phyloP scores from a whole-genome alignment of 2,888 invertebrate genomes.

The Stomorhina lunata region DNA sequence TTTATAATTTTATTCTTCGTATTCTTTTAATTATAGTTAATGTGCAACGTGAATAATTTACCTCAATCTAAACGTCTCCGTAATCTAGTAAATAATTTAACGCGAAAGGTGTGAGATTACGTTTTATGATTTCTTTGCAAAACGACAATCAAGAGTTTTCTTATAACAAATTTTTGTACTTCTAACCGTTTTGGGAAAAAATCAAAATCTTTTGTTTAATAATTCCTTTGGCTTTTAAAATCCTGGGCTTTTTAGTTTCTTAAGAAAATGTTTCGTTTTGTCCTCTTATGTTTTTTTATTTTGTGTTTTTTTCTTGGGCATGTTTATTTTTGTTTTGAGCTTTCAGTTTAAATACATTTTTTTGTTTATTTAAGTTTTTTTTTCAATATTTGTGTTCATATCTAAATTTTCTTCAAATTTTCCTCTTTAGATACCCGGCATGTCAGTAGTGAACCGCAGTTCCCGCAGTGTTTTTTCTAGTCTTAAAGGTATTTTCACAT shows the following conservation, averaged over 20 bases:
- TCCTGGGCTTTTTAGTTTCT: neutral
- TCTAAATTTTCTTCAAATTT: conserved; percentile 8
- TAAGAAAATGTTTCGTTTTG: neutral
- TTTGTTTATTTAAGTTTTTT: neutral
- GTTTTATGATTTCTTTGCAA: conserved; percentile 46
- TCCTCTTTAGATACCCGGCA: conserved; percentile 79
- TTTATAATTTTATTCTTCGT: conserved; percentile 66
- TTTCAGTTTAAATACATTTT: neutral
- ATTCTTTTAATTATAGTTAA: conserved; percentile 70
- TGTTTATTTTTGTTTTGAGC: neutral
- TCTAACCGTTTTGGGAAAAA: neutral
- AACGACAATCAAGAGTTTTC: conserved; percentile 24
- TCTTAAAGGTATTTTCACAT: conserved; percentile 74
- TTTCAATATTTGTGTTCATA: neutral
- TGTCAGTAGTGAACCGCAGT: conserved; percentile 83
- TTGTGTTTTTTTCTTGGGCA: neutral
- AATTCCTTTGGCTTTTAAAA: neutral
- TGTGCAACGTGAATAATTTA: conserved; percentile 75
- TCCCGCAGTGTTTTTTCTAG: conserved; percentile 75
- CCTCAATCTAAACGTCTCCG: conserved; percentile 84
- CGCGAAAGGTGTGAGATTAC: conserved; percentile 82
- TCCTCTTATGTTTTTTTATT: neutral
- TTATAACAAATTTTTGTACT: conserved; percentile 31
- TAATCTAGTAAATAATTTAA: conserved; percentile 85
- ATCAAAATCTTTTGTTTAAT: neutral